These are phyloP conservation scores for Neocrepidodera transversa DNA, from an alignment of 2,888 invertebrate genomes.

Conservation along the genomic window DNA sequence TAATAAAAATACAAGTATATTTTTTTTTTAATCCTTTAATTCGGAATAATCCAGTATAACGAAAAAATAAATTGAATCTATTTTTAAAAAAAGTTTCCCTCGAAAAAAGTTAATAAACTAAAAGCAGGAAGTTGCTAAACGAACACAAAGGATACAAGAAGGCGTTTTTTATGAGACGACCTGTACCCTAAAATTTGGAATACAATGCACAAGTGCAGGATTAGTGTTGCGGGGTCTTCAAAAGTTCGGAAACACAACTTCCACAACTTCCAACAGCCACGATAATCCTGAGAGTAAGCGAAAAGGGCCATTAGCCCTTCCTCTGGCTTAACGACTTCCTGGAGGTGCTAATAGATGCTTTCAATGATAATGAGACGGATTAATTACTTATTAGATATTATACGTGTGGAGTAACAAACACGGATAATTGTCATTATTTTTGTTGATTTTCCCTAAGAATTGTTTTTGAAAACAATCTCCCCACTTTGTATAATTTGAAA, in stretches of 20 bases:
- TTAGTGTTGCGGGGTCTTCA: slow-evolving; percentile 17
- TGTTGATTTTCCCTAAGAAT: no score
- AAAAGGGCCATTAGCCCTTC: slow-evolving; percentile 50
- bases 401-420: no score
- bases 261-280: slow-evolving; percentile 22
- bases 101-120: no score
- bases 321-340: slow-evolving; percentile 55
- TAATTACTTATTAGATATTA: slow-evolving; percentile 55
- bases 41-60: no score
- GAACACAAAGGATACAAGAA: background rate
- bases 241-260: slow-evolving; percentile 22
- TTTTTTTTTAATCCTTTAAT: no score
- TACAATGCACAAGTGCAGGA: slow-evolving; percentile 26
- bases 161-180: slow-evolving; percentile 4
- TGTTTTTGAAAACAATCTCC: no score
- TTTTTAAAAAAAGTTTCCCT: no score
- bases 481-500: slow-evolving; percentile 6
- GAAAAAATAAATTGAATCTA: no score
- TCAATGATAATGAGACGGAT: slow-evolving; percentile 55
- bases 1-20: no score
- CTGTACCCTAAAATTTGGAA: slow-evolving; percentile 16
- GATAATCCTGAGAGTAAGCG: slow-evolving; percentile 25
- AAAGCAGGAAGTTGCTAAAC: no score
- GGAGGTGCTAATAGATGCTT: slow-evolving; percentile 55
- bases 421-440: no score